Base-by-base conservation (phyloP, 1,140 invertebrate species). In the Drosophila orena region DNA sequence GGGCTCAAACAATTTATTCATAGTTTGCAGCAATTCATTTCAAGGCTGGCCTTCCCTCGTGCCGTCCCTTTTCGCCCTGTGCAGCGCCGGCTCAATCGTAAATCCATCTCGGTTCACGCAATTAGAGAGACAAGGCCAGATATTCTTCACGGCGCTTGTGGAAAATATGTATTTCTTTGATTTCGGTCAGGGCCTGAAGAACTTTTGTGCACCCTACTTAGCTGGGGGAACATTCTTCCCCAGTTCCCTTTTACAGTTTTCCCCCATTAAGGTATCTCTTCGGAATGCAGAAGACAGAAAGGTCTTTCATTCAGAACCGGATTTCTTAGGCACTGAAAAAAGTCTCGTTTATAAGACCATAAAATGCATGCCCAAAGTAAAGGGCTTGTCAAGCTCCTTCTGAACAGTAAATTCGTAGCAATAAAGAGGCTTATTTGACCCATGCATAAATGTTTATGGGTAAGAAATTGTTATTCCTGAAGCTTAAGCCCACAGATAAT, bases 71-170 rank as follows among this genome's bases (percentile, higher is more conserved):
- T 47, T 14, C 22, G 34, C 11, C 30, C 6, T 55, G 56, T 59
- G 64, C 72, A 90, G 84, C 84, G 84, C 84, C 84, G 74, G 85
- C 77, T 84, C 84, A 77, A 89, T 60, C 77, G 85, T 78, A 84
- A 89, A 90, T 89, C 68, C 68, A 60, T 71, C 58, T 61, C 53
- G 27, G 73, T 74, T 89, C 83, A 79, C 84, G 79, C 84, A 74
- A 89, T 84, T 89, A 83, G 27, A 17, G 24, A 4, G 22, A 52
- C 47, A 47, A 52, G 53, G 24, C 24, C 44, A 79, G 15, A 30
- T 8, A 50, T 76, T 75, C 54, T 60, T 53, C 34, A 59, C 61
- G 79, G 69, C 79, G 64, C 75, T 79, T 73, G 70, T 72, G 30
- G 14, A 59, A 61, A 64, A 74, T 37, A 37, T 15, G 49, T 76